Conservation (phyloP, 1,140 invertebrate species). For the Hypsibius dujardini region DNA sequence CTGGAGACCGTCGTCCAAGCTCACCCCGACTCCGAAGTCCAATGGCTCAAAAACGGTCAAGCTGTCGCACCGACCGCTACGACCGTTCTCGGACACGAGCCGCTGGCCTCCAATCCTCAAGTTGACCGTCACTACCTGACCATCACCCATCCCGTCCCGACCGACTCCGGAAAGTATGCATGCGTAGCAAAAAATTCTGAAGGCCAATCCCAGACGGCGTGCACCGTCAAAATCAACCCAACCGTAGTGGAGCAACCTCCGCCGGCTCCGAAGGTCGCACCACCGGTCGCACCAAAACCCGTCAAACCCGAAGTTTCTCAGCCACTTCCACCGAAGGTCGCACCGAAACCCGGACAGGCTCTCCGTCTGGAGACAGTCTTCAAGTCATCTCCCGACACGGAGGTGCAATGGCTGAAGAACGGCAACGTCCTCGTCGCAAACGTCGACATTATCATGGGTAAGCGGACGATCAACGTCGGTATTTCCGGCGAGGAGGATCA, state of each 20-base stretch:
- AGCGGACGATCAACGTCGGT: not conserved
- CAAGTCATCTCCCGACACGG: not conserved
- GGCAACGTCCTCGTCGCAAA: not conserved
- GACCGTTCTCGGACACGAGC: not conserved
- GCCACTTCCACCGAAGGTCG: not conserved
- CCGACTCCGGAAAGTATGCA: conserved; percentile 84
- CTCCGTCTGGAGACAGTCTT: conserved; percentile 5
- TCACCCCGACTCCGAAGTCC: not conserved
- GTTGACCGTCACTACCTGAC: conserved; percentile 41
- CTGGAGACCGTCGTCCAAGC: not conserved
- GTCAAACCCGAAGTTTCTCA: not conserved
- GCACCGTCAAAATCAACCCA: conserved; percentile 56
- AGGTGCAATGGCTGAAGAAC: conserved; percentile 8
- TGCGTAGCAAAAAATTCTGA: conserved; percentile 74
- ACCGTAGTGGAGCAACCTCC: too few species aligned
- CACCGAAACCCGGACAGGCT: not conserved
- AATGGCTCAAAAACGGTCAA: not conserved
- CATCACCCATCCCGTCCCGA: conserved; percentile 74
- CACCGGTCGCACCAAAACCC: not conserved
- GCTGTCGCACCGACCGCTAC: not conserved
- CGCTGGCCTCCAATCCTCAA: not conserved
- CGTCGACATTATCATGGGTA: conserved; percentile 11
- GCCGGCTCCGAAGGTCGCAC: not conserved
- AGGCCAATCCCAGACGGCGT: conserved; percentile 78
- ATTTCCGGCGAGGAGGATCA: not conserved